These are phyloP conservation scores for Glaucidium brasilianum DNA, from an alignment of 2,113 vertebrate species.

Conservation along the genomic window DNA sequence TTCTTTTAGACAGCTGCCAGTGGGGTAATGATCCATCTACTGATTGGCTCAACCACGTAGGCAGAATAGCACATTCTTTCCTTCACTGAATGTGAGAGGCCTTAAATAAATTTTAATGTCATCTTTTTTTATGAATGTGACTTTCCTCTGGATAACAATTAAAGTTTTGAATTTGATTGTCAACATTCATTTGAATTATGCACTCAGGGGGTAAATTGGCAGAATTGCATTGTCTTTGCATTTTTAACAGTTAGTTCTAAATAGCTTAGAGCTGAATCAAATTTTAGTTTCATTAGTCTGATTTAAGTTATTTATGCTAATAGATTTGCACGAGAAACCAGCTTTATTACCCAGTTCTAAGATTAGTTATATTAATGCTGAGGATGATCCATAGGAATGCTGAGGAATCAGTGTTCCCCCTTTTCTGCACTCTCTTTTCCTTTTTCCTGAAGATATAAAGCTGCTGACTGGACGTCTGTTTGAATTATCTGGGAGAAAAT, in stretches of 20 bases:
- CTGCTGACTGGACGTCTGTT: background rate
- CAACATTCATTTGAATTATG: conserved; percentile 11
- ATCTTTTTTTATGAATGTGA: background rate
- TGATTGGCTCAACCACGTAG: background rate
- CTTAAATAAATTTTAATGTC: background rate
- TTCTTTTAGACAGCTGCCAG: background rate
- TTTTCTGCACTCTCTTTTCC: background rate
- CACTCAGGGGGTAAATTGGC: background rate
- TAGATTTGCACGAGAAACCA: background rate
- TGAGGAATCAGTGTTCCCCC: background rate
- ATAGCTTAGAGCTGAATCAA: background rate
- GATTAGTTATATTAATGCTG: background rate
- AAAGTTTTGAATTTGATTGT: conserved; percentile 6
- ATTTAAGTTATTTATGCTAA: conserved; percentile 35
- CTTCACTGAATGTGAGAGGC: background rate
- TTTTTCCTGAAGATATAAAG: background rate
- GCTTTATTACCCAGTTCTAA: background rate
- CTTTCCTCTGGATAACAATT: background rate
- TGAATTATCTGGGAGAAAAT: background rate
- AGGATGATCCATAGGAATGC: background rate
- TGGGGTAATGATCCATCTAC: background rate
- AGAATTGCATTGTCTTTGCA: background rate
- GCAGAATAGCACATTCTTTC: background rate
- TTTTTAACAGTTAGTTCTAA: conserved; percentile 7
- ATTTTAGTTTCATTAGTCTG: conserved; percentile 2